These are phyloP conservation scores for Sesia bembeciformis DNA, from an alignment of 2,888 invertebrate genomes.

Conservation along the genomic window DNA sequence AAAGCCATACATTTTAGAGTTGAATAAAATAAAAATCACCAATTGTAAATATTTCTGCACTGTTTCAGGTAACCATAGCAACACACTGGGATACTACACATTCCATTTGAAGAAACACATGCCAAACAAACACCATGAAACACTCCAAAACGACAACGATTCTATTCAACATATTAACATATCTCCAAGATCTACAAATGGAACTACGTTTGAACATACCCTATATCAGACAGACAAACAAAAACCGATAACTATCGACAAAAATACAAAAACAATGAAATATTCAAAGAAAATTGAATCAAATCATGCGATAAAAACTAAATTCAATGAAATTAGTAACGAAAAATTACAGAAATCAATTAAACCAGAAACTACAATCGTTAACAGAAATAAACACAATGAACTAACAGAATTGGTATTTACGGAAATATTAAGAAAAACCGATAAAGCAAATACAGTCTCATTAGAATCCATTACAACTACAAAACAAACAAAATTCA, in stretches of 20 bases:
- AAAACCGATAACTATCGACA: neutral
- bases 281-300: too few species aligned
- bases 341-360: neutral
- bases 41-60: constrained; percentile 3
- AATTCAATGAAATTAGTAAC: neutral
- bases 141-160: neutral
- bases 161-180: neutral
- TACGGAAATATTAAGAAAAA: too few species aligned
- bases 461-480: constrained; percentile 1
- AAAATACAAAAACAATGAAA: neutral
- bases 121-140: neutral
- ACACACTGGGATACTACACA: constrained; percentile 24
- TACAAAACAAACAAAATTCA: neutral
- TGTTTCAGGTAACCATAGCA: constrained; percentile 32
- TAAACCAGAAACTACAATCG: neutral
- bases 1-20: too few species aligned
- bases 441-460: neutral
- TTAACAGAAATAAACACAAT: too few species aligned
- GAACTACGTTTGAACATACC: neutral
- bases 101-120: constrained; percentile 18
- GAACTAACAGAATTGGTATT: too few species aligned
- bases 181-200: too few species aligned
- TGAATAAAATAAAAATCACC: too few species aligned
- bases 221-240: neutral
- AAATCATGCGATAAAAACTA: neutral